Base-by-base conservation (phyloP, 1,140 invertebrate species). In the Camponotus floridanus region DNA sequence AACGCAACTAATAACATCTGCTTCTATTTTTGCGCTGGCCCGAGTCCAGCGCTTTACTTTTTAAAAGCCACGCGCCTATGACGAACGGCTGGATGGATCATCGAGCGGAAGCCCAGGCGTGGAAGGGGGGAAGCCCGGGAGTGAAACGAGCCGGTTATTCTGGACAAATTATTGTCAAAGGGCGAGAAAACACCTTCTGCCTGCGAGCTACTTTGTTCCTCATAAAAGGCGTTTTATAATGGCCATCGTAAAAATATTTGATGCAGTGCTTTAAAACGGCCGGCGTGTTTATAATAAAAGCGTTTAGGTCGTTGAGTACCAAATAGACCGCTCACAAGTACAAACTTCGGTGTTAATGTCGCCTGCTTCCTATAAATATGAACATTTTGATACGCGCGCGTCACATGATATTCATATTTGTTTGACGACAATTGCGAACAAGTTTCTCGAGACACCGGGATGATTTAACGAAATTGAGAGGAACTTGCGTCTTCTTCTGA, bases 11-110 rank as follows among this genome's bases (percentile, higher is more conserved):
- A 91, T 91, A 95, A 95, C 94, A 95, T 95, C 93, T 95, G 94
- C 94, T 95, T 95, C 94, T 95, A 95, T 95, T 95, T 95, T 94
- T 94, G 94, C 94, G 92, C 91, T 95, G 94, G 94, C 94, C 93
- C 92, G 91, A 92, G 92, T 94, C 94, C 94, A 95, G 94, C 93
- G 92, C 92, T 94, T 94, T 92, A 94, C 91, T 94, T 95, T 94
- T 94, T 93, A 94, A 95, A 94, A 83, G 78, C 91, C 83, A 85
- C 90, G 87, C 91, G 90, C 91, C 91, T 94, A 94, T 94, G 92
- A 94, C 93, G 93, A 95, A 94, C 92, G 92, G 91, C 94, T 93
- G 91, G 92, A 94, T 93, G 91, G 93, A 93, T 95, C 92, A 94
- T 94, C 93, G 92, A 94, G 91, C 91, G 89, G 87, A 91, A 90